Evolutionary conservation across 2,113 vertebrate species (phyloP).

Genomic region (Suncus etruscus): DNA sequence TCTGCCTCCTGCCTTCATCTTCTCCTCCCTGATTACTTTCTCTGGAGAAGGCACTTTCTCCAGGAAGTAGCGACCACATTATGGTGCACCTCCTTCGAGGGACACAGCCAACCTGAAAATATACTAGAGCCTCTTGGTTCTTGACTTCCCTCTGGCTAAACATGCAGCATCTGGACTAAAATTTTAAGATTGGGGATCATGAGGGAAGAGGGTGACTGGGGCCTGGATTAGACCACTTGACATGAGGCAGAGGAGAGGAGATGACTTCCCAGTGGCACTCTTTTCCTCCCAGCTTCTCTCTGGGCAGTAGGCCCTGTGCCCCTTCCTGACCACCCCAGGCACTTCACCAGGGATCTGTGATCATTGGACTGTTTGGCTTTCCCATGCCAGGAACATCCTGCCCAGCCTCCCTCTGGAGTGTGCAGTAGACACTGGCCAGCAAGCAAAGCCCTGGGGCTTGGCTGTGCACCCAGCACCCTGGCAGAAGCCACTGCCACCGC

Average conservation of each 20-base stretch:
- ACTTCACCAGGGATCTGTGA: not conserved
- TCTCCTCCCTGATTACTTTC: rapidly evolving
- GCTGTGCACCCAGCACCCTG: not conserved
- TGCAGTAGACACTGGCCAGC: not conserved
- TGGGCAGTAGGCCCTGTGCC: not conserved
- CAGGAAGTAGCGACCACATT: conserved; percentile 21
- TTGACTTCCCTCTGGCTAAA: not conserved
- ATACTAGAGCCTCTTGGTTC: conserved; percentile 13
- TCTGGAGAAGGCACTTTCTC: not conserved
- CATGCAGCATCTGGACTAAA: not conserved
- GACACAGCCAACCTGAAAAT: not conserved
- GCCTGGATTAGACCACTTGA: too few species aligned
- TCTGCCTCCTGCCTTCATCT: not conserved
- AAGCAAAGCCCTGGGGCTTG: not conserved
- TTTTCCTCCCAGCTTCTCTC: too few species aligned
- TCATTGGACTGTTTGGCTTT: not conserved
- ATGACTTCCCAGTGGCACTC: too few species aligned
- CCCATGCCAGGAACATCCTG: too few species aligned
- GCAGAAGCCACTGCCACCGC: not conserved
- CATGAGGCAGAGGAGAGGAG: too few species aligned
- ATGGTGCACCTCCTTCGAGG: not conserved
- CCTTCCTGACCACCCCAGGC: not conserved
- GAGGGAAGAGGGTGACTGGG: too few species aligned
- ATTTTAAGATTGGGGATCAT: too few species aligned
- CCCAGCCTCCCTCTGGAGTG: not conserved